Base-by-base conservation (phyloP, 2,888 invertebrate species). In the Pyrgus malvae region DNA sequence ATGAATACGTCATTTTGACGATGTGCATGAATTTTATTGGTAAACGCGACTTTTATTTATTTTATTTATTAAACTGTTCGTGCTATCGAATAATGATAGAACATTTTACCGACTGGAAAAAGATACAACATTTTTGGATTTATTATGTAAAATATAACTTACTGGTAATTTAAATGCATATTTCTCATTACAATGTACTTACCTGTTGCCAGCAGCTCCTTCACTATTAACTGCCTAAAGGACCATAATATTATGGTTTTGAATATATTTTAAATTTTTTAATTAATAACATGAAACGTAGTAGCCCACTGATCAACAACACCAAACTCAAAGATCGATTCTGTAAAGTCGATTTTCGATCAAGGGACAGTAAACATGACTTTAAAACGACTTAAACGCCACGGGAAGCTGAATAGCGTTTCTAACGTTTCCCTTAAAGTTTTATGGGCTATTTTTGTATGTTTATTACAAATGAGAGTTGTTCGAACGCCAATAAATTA, bases 401-500 rank as follows among this genome's bases (percentile, higher is more conserved):
- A 45, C 45, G 56, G 56, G 56, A 56, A 57, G 16, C 45, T 33
- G 58, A 67, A 65, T 60, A 49, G 66, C 56, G 73, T 66, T 75
- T 72, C 66, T 63, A 60, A 66, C 77, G 61, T 61, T 81, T 72
- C 57, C 59, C 8, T 56, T 48, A 63, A 65, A 66, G 62, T 62
- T 72, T 77, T 82, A 87, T 70, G 78, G 73, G 66, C 69, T 70
- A 76, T 76, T 81, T 82, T 81, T 65, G 74, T 70, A 65, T 80
- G 78, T 78, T 76, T 76, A 74, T 72, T 67, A 74, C 77, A 80
- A 79, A 82, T 80, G 83, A 79, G 81, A 83, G 74, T 69, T 72
- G 82, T 79, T 80, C 75, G 84, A 78, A 80, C 77, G 76, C 78
- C 81, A 84, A 90, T 90, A 90, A 90, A 90, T 90, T 90, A 90